These are phyloP conservation scores for Operophtera brumata DNA, from an alignment of 2,888 invertebrate genomes.

Conservation along the genomic window DNA sequence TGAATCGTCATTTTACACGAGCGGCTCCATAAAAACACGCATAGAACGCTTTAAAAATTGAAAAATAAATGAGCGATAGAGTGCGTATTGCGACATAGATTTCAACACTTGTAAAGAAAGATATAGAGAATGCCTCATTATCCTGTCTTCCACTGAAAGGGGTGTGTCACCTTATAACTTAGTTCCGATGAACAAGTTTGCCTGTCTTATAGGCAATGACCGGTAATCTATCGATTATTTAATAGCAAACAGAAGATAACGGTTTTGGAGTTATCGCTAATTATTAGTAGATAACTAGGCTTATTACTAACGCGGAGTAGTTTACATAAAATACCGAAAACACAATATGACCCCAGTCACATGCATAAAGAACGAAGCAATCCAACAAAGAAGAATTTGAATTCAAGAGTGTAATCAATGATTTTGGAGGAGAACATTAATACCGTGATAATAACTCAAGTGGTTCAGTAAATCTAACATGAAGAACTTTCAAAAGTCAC, in stretches of 20 bases:
- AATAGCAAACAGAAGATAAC: constrained; percentile 78
- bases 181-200: constrained; percentile 15
- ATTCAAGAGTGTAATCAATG: too few species aligned
- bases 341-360: too few species aligned
- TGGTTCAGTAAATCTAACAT: too few species aligned
- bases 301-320: constrained; percentile 57
- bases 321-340: neutral
- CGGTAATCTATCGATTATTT: constrained; percentile 79
- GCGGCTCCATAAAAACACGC: too few species aligned
- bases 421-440: too few species aligned
- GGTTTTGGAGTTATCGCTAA: constrained; percentile 75
- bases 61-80: neutral
- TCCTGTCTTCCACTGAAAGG: constrained; percentile 1
- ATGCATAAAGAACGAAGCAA: too few species aligned
- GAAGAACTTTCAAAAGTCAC: too few species aligned
- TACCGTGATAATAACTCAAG: too few species aligned
- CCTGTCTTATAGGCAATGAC: constrained; percentile 61
- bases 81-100: neutral
- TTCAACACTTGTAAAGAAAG: neutral
- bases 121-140: constrained; percentile 4
- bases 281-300: constrained; percentile 74
- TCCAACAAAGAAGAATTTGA: too few species aligned
- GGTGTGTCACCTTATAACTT: constrained; percentile 20
- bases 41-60: too few species aligned
- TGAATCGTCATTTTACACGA: too few species aligned